Conservation (phyloP, 64 coral and sea anemone genomes). For the Dendronephthya gigantea region DNA sequence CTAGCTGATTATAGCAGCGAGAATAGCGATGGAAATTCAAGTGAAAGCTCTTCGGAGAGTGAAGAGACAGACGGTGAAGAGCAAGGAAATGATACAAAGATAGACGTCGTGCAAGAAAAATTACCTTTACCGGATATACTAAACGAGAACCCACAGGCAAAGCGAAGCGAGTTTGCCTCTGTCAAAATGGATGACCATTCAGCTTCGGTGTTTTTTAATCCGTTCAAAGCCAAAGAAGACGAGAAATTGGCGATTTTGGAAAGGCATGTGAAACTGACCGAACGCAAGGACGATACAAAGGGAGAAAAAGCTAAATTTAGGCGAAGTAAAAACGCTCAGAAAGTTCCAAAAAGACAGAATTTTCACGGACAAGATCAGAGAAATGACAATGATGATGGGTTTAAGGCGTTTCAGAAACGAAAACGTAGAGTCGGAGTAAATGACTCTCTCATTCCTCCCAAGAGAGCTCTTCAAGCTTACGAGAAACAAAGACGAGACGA, state of each 20-base stretch:
- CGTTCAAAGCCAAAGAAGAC: constrained; percentile 13
- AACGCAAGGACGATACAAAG: not conserved
- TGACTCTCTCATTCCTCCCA: not conserved
- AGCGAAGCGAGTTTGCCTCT: not conserved
- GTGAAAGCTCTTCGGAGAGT: not conserved
- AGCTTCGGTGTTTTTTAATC: constrained; percentile 3
- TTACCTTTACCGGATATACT: not conserved
- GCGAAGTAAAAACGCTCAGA: not conserved
- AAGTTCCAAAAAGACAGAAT: not conserved
- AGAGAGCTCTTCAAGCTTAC: not conserved
- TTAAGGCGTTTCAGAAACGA: not conserved
- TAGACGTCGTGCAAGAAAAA: not conserved
- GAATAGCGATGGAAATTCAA: not conserved
- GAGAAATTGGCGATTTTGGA: constrained; percentile 1
- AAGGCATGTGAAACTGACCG: not conserved
- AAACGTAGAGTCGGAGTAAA: not conserved
- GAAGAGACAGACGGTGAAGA: not conserved
- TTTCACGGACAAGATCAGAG: not conserved
- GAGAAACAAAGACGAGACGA: not conserved
- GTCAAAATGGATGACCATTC: not conserved
- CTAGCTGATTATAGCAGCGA: not conserved
- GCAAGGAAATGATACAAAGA: not conserved
- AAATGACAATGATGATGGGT: not conserved
- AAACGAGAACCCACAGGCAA: not conserved
- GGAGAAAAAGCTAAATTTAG: not conserved